A percentile compares a stretch with the other conserved stretches of the same genome.
Evolutionary conservation across 2,113 vertebrate genomes (phyloP).

Genomic region (Scolopax mira): DNA sequence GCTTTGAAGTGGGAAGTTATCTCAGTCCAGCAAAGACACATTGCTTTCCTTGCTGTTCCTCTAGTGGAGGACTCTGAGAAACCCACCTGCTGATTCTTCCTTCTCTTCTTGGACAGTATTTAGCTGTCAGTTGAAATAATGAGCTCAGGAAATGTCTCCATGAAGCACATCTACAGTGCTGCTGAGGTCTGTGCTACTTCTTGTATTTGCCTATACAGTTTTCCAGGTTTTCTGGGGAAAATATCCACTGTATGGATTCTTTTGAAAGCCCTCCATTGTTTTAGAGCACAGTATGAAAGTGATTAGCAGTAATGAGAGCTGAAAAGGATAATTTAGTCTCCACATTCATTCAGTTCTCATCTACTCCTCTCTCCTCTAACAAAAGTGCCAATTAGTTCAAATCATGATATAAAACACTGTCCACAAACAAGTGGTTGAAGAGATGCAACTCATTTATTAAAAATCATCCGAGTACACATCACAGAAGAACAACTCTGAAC

Average conservation of each 20-base stretch:
- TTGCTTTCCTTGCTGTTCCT: neutral
- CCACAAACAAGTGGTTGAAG: neutral
- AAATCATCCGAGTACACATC: neutral
- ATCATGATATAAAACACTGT: neutral
- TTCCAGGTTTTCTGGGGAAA: neutral
- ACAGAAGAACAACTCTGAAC: neutral
- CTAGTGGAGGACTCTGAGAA: neutral
- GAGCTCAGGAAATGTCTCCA: neutral
- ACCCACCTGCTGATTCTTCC: neutral
- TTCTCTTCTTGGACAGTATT: neutral
- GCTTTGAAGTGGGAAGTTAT: neutral
- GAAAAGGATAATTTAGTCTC: slow-evolving; percentile 8
- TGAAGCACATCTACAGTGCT: neutral
- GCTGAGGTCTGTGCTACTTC: neutral
- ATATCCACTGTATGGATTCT: neutral
- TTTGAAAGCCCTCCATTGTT: neutral
- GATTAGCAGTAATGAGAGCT: neutral
- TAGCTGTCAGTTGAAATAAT: neutral
- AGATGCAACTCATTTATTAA: neutral
- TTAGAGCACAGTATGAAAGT: neutral
- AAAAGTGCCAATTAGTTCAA: neutral
- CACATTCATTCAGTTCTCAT: neutral
- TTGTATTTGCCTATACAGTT: neutral
- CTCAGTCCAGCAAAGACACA: neutral
- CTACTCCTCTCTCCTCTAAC: neutral